Evolutionary conservation across 2,113 vertebrate genomes (phyloP), one percentile per base, ranked within the genome.

Genomic region (Percina caprodes): DNA sequence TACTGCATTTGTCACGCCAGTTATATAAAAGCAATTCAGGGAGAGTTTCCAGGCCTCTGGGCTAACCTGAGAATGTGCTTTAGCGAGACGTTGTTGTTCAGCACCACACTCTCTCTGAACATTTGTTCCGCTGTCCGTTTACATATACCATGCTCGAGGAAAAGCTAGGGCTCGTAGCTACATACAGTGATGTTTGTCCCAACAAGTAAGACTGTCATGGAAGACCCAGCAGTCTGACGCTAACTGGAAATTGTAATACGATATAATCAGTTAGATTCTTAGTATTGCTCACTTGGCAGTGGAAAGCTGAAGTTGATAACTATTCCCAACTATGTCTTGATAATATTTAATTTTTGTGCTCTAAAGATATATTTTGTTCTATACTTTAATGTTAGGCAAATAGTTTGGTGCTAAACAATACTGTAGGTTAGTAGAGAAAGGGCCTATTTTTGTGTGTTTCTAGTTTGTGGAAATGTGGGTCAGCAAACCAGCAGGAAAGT

Each of bases 231-330:
- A 69, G 21, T 30, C 26, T 7, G 8, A 59, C 1, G 6, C 54
- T 81, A 24, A 58, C 77, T 81, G 73, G 81, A 63, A 88, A 67
- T 1, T 78, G 75, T 74, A 84, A 86, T 45, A 18, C 23, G 63
- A 91, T 73, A 77, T 61, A 35, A 33, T 45, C 35, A 78, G 10
- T 11, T 0, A 13, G 39, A 42, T 75, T 85, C 75, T 56, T 21
- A 3, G 69, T 69, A 55, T 49, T 8, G 3, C 42, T 45, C 51
- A 77, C n/a, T 0, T 48, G 6, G n/a, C 16, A 23, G 39, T 69
- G 16, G 24, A 8, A 74, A n/a, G 59, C 59, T 18, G 1, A 68
- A 61, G 15, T 54, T 45, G 45, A 23, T 76, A 78, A n/a, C 45
- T 56, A 46, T 46, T 35, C 24, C 24, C 35, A 55, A 74, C 68